Evolutionary conservation across 1,140 invertebrate species (phyloP).

Genomic region (Myzus persicae): DNA sequence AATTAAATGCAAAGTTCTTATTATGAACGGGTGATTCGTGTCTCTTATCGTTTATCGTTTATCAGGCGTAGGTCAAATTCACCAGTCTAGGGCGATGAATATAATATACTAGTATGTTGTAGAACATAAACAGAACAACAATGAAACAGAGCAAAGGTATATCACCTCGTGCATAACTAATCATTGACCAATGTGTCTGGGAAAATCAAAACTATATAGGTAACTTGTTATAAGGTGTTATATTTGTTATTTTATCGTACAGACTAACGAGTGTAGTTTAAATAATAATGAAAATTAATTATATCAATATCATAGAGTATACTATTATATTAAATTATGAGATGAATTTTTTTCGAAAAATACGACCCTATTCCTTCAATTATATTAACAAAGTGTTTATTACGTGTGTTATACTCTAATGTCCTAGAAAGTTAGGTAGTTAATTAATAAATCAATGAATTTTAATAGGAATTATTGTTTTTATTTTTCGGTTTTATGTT

Average conservation of each 20-base stretch:
- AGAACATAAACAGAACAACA: not conserved
- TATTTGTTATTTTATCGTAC: too few species aligned
- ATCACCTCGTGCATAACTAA: not conserved
- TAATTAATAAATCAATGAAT: not conserved
- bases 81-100: not conserved
- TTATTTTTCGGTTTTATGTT: not conserved
- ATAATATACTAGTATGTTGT: not conserved
- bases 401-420: not conserved
- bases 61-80: not conserved
- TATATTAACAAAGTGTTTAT: not conserved
- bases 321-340: not conserved
- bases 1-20: not conserved
- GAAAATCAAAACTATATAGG: not conserved
- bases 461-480: not conserved
- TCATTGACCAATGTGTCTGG: not conserved
- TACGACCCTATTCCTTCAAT: not conserved
- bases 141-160: slow-evolving; percentile 2
- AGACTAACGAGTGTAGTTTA: not conserved
- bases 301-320: not conserved
- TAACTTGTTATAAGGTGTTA: not conserved
- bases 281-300: not conserved
- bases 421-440: not conserved
- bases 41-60: not conserved
- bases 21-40: not conserved
- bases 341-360: not conserved